These are phyloP conservation scores for Parasteatoda lunata DNA, from an alignment of 2,888 invertebrate species.

Conservation along the genomic window DNA sequence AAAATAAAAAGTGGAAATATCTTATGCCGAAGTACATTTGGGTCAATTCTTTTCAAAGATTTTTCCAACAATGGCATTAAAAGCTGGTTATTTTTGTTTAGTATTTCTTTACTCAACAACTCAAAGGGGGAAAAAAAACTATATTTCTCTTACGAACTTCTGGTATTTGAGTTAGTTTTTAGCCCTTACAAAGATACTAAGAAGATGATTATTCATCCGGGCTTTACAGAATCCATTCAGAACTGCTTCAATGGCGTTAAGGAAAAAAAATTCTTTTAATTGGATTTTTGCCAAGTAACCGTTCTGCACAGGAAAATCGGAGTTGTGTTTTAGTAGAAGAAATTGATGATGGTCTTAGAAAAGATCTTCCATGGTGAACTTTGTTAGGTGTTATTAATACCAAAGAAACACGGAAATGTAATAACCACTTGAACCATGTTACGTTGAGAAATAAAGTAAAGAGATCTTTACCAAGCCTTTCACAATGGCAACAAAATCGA, in stretches of 20 bases:
- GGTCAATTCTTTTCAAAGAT: too few relatives aligned
- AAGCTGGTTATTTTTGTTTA: too few relatives aligned
- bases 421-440: conserved; percentile 27
- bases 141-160: too few relatives aligned
- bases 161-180: too few relatives aligned
- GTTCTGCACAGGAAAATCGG: conserved; percentile 34
- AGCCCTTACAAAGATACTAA: background rate
- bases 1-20: too few relatives aligned
- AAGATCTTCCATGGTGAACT: background rate
- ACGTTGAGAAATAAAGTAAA: conserved; percentile 24
- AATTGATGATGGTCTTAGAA: background rate
- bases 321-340: background rate
- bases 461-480: conserved; percentile 3
- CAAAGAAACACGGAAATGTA: conserved; percentile 41
- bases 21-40: too few relatives aligned
- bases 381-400: conserved; percentile 39
- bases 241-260: background rate
- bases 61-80: too few relatives aligned
- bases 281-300: conserved; percentile 26
- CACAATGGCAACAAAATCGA: conserved; percentile 54
- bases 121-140: too few relatives aligned
- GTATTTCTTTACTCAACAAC: too few relatives aligned
- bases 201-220: background rate
- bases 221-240: background rate
- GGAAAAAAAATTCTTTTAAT: conserved; percentile 10